These are phyloP conservation scores for Bungarus multicinctus DNA, from an alignment of 2,113 vertebrate genomes.

Conservation along the genomic window DNA sequence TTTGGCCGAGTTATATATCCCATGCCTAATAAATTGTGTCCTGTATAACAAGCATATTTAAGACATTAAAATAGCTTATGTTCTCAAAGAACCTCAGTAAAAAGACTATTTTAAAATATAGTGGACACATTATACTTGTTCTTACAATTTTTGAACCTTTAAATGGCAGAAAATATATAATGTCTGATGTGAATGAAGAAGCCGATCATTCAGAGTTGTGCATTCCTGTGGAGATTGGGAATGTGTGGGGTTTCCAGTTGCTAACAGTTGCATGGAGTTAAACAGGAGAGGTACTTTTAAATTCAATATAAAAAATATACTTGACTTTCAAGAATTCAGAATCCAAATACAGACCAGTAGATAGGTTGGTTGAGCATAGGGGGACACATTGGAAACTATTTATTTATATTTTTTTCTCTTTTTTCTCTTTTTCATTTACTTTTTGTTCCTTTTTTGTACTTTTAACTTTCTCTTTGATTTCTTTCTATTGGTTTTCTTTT, in stretches of 20 bases:
- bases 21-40: background rate
- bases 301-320: background rate
- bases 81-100: background rate
- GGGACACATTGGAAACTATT: no score
- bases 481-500: no score
- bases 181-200: background rate
- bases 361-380: background rate
- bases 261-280: slow-evolving; percentile 3
- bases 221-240: slow-evolving; percentile 7
- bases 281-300: background rate
- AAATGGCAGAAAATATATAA: slow-evolving; percentile 1
- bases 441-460: no score
- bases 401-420: no score
- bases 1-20: background rate
- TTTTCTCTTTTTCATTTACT: no score
- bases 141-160: background rate
- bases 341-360: background rate
- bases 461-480: no score
- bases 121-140: background rate
- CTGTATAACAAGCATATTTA: background rate
- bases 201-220: slow-evolving; percentile 1
- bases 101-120: background rate
- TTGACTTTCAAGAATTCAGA: slow-evolving; percentile 38
- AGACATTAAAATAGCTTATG: background rate
- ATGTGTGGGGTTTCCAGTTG: slow-evolving; percentile 24